Percentiles rank a stretch among this genome's conserved stretches.
These are phyloP conservation scores for Aldabrachelys gigantea DNA, from an alignment of 2,113 vertebrate genomes.

Conservation along the genomic window DNA sequence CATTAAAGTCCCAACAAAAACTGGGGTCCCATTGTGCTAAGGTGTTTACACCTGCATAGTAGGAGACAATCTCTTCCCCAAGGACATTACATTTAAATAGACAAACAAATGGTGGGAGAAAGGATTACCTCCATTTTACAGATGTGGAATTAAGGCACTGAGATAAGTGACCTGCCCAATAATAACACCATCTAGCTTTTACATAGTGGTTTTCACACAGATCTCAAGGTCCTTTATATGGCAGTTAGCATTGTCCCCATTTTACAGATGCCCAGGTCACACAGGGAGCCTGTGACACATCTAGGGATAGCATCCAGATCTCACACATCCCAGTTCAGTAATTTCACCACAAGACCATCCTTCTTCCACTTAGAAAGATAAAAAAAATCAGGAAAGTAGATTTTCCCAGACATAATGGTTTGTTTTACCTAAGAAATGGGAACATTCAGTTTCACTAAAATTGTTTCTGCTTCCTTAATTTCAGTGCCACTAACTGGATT, in stretches of 20 bases:
- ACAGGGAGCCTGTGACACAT: background rate
- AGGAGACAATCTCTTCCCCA: background rate
- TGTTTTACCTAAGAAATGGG: background rate
- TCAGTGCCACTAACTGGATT: background rate
- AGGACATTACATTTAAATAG: background rate
- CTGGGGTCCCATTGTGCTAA: background rate
- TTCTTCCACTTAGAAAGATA: background rate
- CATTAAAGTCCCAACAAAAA: background rate
- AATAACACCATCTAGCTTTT: background rate
- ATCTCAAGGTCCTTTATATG: background rate
- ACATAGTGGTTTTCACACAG: background rate
- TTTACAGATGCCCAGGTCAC: background rate
- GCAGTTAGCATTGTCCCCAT: background rate
- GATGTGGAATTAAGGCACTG: too few relatives aligned
- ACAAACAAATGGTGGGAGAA: background rate
- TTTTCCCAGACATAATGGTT: background rate
- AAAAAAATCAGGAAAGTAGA: background rate
- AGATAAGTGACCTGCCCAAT: background rate
- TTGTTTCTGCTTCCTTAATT: background rate
- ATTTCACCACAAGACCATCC: background rate
- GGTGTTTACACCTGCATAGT: background rate
- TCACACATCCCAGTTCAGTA: background rate
- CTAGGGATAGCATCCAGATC: background rate
- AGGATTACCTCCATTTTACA: background rate
- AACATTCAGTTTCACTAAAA: background rate